Evolutionary conservation across 1,140 invertebrate genomes (phyloP).

Genomic region (Lanistes nyassanus): DNA sequence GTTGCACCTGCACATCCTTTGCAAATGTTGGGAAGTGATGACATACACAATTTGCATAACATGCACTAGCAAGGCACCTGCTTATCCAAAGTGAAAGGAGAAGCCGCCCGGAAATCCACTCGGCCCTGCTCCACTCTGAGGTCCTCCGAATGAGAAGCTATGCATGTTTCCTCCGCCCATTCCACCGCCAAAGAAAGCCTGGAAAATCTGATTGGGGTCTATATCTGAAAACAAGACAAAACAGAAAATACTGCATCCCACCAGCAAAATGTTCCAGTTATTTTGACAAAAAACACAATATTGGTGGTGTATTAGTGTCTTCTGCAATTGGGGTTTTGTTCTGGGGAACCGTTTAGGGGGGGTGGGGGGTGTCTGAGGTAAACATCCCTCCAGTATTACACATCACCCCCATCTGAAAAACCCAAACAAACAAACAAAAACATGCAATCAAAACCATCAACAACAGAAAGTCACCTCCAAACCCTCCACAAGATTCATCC

Average conservation of each 20-base stretch:
- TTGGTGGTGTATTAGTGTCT: not conserved
- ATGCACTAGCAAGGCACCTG: not conserved
- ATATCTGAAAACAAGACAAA: conserved; percentile 72
- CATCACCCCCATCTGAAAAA: not conserved
- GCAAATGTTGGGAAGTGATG: not conserved
- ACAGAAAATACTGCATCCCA: conserved; percentile 12
- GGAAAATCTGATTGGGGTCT: conserved; percentile 82
- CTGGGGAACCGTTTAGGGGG: not conserved
- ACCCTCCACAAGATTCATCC: conserved; percentile 52
- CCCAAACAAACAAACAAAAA: not conserved
- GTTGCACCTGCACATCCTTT: not conserved
- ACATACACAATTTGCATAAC: conserved; percentile 13
- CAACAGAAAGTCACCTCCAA: conserved; percentile 27
- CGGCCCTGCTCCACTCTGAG: conserved; percentile 30
- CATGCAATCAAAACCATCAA: no score
- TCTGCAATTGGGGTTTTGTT: not conserved
- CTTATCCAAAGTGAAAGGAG: conserved; percentile 76
- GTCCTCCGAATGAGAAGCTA: conserved; percentile 69
- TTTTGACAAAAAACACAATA: not conserved
- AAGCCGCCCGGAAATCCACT: conserved; percentile 67
- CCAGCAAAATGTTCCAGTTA: not conserved
- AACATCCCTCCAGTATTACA: no score
- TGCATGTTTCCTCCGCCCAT: conserved; percentile 41
- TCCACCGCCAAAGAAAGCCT: conserved; percentile 77
- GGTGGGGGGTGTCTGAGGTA: no score